These are phyloP conservation scores for Zootoca vivipara DNA, from an alignment of 2,113 vertebrate genomes.

Conservation along the genomic window DNA sequence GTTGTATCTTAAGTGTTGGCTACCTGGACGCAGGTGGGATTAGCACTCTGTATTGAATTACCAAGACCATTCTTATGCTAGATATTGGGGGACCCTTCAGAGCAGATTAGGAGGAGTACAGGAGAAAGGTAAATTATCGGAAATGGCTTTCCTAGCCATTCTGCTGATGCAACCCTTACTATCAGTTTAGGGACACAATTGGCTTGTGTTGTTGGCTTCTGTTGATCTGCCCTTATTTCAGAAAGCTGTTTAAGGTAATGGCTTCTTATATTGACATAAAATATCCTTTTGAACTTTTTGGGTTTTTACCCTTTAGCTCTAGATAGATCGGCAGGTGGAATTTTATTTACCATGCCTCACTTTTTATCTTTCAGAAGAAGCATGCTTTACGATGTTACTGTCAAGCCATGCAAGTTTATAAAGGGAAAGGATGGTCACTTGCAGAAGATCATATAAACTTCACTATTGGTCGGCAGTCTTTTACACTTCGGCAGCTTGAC, in stretches of 20 bases:
- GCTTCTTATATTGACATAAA: neutral
- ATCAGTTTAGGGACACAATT: neutral
- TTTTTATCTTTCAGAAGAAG: slow-evolving; percentile 79
- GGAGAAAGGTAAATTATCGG: no score
- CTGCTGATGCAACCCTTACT: neutral
- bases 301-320: neutral
- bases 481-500: slow-evolving; percentile 88
- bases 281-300: neutral
- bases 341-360: neutral
- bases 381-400: slow-evolving; percentile 96
- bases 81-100: no score
- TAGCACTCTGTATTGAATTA: no score
- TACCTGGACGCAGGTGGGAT: no score
- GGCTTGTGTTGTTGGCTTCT: neutral
- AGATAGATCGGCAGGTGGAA: neutral
- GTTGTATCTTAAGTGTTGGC: neutral
- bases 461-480: slow-evolving; percentile 96
- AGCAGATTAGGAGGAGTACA: no score
- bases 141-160: neutral
- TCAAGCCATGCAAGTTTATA: slow-evolving; percentile 98
- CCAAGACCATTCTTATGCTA: no score
- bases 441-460: slow-evolving; percentile 99
- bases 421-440: slow-evolving; percentile 94
- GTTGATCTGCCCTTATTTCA: no score
- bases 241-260: neutral